Percentiles rank a stretch among this genome's conserved stretches.
phyloP scores from a whole-genome alignment of 2,888 invertebrate species.

The Mesorhabditis sp. region DNA sequence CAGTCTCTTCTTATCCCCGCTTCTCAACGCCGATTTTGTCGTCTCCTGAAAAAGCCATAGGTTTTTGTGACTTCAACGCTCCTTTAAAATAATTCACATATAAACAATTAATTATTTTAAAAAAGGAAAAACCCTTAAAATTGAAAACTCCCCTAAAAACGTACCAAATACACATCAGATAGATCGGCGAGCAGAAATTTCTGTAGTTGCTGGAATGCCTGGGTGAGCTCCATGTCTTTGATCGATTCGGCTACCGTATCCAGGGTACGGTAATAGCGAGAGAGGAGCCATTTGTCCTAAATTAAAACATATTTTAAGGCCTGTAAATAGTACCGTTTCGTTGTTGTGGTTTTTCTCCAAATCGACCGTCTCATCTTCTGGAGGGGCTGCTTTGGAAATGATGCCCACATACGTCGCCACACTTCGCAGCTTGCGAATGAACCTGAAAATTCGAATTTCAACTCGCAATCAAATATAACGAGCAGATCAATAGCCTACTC shows the following conservation, averaged over 20 bases:
- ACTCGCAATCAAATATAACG: too few relatives aligned
- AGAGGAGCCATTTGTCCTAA: constrained; percentile 40
- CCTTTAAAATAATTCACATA: too few relatives aligned
- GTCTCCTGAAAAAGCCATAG: constrained; percentile 58
- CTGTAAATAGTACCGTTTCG: too few relatives aligned
- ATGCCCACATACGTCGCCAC: constrained; percentile 64
- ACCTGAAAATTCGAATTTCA: too few relatives aligned
- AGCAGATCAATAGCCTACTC: too few relatives aligned
- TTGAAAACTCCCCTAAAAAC: constrained; percentile 1
- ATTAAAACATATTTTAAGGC: too few relatives aligned
- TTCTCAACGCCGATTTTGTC: constrained; percentile 58
- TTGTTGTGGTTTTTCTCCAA: too few relatives aligned
- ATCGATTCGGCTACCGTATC: constrained; percentile 61
- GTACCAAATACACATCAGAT: constrained; percentile 87
- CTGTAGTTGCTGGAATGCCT: constrained; percentile 63
- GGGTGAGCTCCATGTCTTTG: constrained; percentile 63
- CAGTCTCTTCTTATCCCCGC: constrained; percentile 26
- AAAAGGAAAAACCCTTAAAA: constrained; percentile 6
- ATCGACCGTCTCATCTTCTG: too few relatives aligned
- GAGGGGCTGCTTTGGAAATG: too few relatives aligned
- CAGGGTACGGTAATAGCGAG: constrained; percentile 28
- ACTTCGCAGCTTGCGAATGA: constrained; percentile 98
- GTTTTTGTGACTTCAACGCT: not conserved
- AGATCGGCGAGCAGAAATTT: constrained; percentile 79
- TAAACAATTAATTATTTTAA: too few relatives aligned